These are phyloP conservation scores for Xiphophorus birchmanni DNA, from an alignment of 2,797 vertebrate genomes.

Conservation along the genomic window DNA sequence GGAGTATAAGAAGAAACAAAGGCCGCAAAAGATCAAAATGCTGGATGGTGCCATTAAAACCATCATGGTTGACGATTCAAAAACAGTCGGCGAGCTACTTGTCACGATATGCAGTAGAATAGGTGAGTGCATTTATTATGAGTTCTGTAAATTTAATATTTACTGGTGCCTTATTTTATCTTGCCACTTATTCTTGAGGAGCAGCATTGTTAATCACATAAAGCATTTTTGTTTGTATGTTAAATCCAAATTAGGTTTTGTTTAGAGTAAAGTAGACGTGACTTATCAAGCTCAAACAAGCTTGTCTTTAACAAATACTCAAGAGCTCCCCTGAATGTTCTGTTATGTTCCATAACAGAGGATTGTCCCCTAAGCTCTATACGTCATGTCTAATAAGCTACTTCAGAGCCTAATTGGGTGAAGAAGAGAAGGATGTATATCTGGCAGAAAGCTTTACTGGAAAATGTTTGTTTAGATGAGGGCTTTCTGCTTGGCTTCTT, in stretches of 20 bases:
- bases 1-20: conserved; percentile 99
- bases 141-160: not conserved
- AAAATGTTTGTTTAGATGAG: conserved; percentile 67
- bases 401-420: conserved; percentile 63
- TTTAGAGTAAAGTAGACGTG: conserved; percentile 27
- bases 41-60: conserved; percentile 96
- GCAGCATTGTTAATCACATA: conserved; percentile 32
- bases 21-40: conserved; percentile 98
- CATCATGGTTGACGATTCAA: conserved; percentile 99
- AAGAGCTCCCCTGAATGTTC: conserved; percentile 42
- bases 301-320: conserved; percentile 46
- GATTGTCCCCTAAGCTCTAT: conserved; percentile 55
- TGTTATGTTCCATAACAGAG: conserved; percentile 36
- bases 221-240: conserved; percentile 30
- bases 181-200: conserved; percentile 24
- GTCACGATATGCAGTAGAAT: conserved; percentile 99
- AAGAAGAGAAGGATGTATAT: conserved; percentile 55
- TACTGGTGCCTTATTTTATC: not conserved
- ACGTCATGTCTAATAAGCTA: conserved; percentile 64
- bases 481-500: conserved; percentile 65
- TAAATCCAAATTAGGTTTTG: conserved; percentile 48
- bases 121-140: conserved; percentile 75
- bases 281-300: conserved; percentile 58
- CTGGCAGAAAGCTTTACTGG: conserved; percentile 69
- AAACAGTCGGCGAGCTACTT: conserved; percentile 95